Evolutionary conservation across 2,888 invertebrate species (phyloP).

Genomic region (Tiliacea citrago): DNA sequence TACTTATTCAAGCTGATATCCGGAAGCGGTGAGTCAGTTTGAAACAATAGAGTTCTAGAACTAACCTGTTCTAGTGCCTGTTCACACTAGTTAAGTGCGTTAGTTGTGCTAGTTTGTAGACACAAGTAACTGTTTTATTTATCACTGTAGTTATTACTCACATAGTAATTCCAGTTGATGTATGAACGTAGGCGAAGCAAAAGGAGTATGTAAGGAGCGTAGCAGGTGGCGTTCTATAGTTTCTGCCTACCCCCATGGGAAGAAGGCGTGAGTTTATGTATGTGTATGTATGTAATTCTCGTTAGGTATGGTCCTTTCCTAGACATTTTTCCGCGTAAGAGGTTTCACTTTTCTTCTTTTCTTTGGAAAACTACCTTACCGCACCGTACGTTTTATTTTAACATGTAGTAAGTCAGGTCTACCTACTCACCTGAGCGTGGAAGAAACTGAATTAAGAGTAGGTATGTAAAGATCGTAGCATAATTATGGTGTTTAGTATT

Average conservation of each 20-base stretch:
- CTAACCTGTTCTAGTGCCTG: slow-evolving; percentile 3
- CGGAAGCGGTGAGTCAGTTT: slow-evolving; percentile 36
- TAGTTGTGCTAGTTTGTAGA: slow-evolving; percentile 23
- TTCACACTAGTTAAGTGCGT: slow-evolving; percentile 8
- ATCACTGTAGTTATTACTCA: background rate
- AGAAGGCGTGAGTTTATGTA: too few species aligned
- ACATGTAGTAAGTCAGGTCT: background rate
- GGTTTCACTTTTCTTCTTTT: background rate
- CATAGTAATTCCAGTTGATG: too few species aligned
- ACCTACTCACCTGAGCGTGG: background rate
- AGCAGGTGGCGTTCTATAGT: too few species aligned
- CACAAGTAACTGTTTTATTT: slow-evolving; percentile 10
- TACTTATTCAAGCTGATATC: slow-evolving; percentile 28
- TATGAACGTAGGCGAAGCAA: too few species aligned
- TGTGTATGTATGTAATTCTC: background rate
- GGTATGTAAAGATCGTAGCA: too few species aligned
- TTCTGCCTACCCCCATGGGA: too few species aligned
- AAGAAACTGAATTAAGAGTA: background rate
- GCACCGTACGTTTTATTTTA: background rate
- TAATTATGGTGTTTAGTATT: background rate
- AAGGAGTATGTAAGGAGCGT: too few species aligned
- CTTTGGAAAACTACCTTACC: background rate
- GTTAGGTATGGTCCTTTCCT: background rate
- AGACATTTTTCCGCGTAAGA: background rate
- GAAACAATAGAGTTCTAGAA: slow-evolving; percentile 28